These are phyloP conservation scores for Agelaius phoeniceus DNA, from an alignment of 2,113 vertebrate genomes.

Conservation along the genomic window DNA sequence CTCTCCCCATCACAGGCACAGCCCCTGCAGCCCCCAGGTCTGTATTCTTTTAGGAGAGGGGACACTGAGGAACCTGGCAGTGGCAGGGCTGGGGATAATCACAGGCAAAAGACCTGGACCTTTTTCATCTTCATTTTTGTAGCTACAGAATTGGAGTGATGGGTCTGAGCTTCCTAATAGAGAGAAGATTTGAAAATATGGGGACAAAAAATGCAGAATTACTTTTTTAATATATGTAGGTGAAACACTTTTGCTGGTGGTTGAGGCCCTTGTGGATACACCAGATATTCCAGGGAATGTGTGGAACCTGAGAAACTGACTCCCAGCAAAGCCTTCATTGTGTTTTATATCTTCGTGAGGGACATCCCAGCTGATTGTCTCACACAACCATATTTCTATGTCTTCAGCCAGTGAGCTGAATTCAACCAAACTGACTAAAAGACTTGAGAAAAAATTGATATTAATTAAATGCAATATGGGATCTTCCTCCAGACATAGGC, in stretches of 20 bases:
- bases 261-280: background rate
- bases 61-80: rapidly evolving
- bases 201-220: background rate
- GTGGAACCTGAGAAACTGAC: background rate
- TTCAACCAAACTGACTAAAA: background rate
- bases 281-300: background rate
- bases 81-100: background rate
- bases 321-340: background rate
- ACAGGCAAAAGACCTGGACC: background rate
- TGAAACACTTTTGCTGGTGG: background rate
- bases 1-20: background rate
- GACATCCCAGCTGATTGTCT: background rate
- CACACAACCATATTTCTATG: background rate
- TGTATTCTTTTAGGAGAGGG: background rate
- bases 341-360: background rate
- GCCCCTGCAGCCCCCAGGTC: background rate
- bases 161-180: background rate
- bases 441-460: background rate
- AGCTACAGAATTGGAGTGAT: background rate
- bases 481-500: background rate
- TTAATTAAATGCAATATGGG: background rate
- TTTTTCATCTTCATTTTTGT: background rate
- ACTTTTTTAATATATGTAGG: background rate
- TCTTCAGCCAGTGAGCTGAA: background rate
- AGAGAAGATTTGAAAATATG: background rate